Base-by-base conservation (phyloP, 2,113 vertebrate species). In the Falcunculus frontatus region DNA sequence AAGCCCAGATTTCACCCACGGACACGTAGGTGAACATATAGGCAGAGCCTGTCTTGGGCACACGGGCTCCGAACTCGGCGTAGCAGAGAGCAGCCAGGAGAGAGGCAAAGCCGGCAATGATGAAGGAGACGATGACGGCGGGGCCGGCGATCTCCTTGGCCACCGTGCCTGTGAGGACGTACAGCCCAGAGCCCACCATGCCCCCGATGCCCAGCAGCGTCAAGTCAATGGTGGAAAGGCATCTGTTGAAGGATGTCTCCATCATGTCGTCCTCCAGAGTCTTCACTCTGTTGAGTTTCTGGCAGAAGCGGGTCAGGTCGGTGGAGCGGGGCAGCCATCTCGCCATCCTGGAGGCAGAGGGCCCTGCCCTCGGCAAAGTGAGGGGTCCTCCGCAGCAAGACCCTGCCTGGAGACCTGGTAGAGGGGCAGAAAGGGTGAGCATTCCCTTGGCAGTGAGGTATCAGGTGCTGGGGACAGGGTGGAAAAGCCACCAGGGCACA, bases 1-100 rank as follows among this genome's bases (percentile, higher is more conserved):
- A 99, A 74, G 99, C 99, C 99, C 99, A 99, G 68, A 99, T 96
- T 93, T 99, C 99, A 2, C 99, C 99, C 89, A 99, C 98, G 0
- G 99, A 99, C 64, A 99, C 98, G 0, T 99, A 99, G 10, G 99
- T 99, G 97, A 99, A 99, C 98, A 99, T 99, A 95, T 99, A 99
- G 49, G 99, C 99, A 11, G 99, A 99, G 72, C 99, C 99, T 0
- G 99, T 99, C 96, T 99, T 99, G 57, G 99, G 99, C 49, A 99
- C 99, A 0, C 98, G 98, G 3, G 99, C 99, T 16, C 99, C 99
- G 67, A 99, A 99, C 96, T 99, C 99, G 0, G 99, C 99, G 0
- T 99, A 99, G 96, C 99, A 99, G 70, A 99, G 98, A 59, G 99
- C 99, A 0, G 99, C 99, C 96, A 99, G 95, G 44, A 99, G 97